Evolutionary conservation across 2,113 vertebrate species (phyloP).

Genomic region (Cacatua alba): DNA sequence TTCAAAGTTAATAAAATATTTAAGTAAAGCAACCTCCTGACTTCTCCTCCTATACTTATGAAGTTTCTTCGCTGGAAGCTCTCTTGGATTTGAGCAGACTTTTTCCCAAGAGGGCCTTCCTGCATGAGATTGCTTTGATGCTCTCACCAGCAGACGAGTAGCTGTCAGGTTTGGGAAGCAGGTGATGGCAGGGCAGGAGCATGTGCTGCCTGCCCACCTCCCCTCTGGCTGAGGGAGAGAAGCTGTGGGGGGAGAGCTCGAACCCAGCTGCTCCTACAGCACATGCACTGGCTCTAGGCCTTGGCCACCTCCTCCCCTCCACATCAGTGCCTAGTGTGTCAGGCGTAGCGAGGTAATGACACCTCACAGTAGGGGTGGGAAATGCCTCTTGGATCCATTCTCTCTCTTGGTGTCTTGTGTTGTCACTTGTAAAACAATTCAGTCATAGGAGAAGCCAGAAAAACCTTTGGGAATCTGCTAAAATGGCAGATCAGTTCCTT

Average conservation of each 20-base stretch:
- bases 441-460: background rate
- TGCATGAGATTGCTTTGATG: background rate
- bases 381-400: background rate
- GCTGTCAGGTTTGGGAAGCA: background rate
- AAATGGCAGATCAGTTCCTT: background rate
- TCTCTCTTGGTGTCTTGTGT: accelerated
- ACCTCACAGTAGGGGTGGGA: background rate
- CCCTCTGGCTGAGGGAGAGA: background rate
- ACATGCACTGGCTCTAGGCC: background rate
- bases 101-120: background rate
- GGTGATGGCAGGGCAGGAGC: background rate
- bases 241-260: background rate
- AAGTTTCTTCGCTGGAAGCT: background rate
- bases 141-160: background rate
- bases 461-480: background rate
- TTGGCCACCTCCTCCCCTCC: background rate
- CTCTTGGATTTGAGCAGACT: background rate
- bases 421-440: background rate
- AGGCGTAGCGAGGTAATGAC: background rate
- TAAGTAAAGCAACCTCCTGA: background rate
- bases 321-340: background rate
- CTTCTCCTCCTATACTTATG: background rate
- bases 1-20: background rate
- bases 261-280: background rate
- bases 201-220: background rate